Evolutionary conservation across 2,113 vertebrate genomes (phyloP), one percentile per base, ranked within the genome.

Genomic region (Synchiropus splendidus): DNA sequence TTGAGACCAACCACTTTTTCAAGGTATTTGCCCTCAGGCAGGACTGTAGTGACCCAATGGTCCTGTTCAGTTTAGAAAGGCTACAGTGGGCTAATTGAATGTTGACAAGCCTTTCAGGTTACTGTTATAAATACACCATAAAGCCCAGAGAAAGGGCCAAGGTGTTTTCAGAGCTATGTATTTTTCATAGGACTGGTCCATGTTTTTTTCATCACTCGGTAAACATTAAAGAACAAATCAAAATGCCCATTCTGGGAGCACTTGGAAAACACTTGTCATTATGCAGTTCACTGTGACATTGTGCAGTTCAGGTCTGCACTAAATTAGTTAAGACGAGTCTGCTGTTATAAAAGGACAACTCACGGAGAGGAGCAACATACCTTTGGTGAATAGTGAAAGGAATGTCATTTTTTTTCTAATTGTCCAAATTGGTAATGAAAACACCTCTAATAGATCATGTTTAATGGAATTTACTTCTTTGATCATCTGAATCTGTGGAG

Each of bases 121-220:
- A 37, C 62, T 47, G 49, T 59, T 72, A 72, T 80, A 78, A 79
- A 77, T 81, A 77, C 48, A 58, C 45, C 34, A 14, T 48, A 44
- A 69, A 71, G 66, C 50, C 17, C 10, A 16, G 55, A 47, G 17
- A 67, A 61, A 55, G 50, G 47, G 58, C 41, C 31, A 58, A 73
- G 70, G 73, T 77, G 65, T 77, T 71, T 72, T 62, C 49, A 72
- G 44, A 31, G 57, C 54, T 69, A 72, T 76, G 54, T 63, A 79
- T 81, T 75, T 80, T 82, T 82, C 61, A 75, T 72, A 16, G 50
- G 36, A 17, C 51, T 36, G 31, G 51, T 60, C 50, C 46, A 37
- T 39, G 64, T 68, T 73, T 62, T 27, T 27, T 27, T 27, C 21
- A 27, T 53, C 42, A 42, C 50, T 49, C 58, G 42, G 32, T 58